Base-by-base conservation (phyloP, 2,113 vertebrate genomes). In the Centropristis striata region DNA sequence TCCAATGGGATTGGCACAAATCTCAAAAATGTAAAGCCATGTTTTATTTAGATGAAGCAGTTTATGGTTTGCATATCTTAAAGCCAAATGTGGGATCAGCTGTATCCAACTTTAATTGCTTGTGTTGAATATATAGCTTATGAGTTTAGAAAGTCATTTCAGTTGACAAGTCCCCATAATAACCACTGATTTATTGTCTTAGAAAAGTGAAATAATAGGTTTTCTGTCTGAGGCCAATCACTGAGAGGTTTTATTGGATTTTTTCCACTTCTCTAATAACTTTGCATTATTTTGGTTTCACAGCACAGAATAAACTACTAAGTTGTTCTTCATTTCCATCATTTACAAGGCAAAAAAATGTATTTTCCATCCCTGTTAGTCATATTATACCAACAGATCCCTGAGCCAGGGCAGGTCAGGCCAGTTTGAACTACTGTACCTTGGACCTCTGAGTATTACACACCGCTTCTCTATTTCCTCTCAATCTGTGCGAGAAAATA, bases 221-320 rank as follows among this genome's bases (percentile, higher is more conserved):
- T 91, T 84, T 89, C 86, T 79, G 80, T 90, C 81, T 86, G 65
- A 80, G 70, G 83, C 89, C 86, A 92, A 82, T 91, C 86, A 83
- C 27, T 81, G 84, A 92, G 84, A 81, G 57, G 36, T 89, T 94
- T 95, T 93, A 93, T 89, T 92, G 78, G 89, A 85, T 91, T 92
- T 88, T 32, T 91, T 90, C 83, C 82, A 88, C 75, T 88, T 78
- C 75, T 82, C 54, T 84, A 88, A 91, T 91, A 93, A 89, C 72
- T 79, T 89, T 81, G 75, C 88, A 86, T 88, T 91, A 85, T 90
- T 90, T 87, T 75, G 87, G 83, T 91, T 91, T 91, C 64, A 81
- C 78, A 72, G 78, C 57, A 75, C 71, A 70, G 20, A 80, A 61
- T 60, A 88, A 65, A 89, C 74, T 80, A 36, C 65, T 21, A 80